These are phyloP conservation scores for Desoria tigrina DNA, from an alignment of 2,888 invertebrate genomes.

Conservation along the genomic window DNA sequence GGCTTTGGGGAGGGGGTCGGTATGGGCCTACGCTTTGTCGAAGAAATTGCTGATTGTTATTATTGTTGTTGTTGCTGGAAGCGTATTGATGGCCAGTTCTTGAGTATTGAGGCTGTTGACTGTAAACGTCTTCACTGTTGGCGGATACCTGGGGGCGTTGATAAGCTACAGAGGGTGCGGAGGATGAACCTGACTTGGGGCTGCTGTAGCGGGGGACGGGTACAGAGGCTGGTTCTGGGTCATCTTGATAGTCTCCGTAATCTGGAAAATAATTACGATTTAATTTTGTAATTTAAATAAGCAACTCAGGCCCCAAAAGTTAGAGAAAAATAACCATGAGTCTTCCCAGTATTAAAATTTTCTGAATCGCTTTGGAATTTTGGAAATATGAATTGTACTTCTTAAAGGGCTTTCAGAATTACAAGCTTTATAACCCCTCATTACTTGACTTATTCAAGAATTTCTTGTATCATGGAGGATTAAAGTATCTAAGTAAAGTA, in stretches of 20 bases:
- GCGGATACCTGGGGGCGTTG: constrained; percentile 2
- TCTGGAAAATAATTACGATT: constrained; percentile 11
- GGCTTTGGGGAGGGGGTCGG: background rate
- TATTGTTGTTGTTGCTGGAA: background rate
- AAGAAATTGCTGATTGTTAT: constrained; percentile 2
- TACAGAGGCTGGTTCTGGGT: background rate
- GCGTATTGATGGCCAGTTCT: background rate
- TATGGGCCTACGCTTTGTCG: background rate
- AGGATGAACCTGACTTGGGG: constrained; percentile 1
- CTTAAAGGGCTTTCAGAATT: too few relatives aligned
- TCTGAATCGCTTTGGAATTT: background rate
- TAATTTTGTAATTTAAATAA: too few relatives aligned
- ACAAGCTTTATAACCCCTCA: too few relatives aligned
- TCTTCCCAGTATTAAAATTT: background rate
- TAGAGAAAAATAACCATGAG: too few relatives aligned
- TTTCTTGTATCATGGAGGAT: too few relatives aligned
- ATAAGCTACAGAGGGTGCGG: background rate
- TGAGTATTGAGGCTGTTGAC: background rate
- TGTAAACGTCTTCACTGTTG: background rate
- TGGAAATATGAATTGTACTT: too few relatives aligned
- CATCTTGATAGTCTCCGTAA: constrained; percentile 22
- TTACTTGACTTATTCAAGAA: too few relatives aligned
- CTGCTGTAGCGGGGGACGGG: constrained; percentile 4
- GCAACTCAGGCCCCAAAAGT: too few relatives aligned
- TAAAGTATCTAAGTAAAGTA: too few relatives aligned